These are phyloP conservation scores for Ditylenchus weischeri DNA, from an alignment of 2,888 invertebrate species.

Conservation along the genomic window DNA sequence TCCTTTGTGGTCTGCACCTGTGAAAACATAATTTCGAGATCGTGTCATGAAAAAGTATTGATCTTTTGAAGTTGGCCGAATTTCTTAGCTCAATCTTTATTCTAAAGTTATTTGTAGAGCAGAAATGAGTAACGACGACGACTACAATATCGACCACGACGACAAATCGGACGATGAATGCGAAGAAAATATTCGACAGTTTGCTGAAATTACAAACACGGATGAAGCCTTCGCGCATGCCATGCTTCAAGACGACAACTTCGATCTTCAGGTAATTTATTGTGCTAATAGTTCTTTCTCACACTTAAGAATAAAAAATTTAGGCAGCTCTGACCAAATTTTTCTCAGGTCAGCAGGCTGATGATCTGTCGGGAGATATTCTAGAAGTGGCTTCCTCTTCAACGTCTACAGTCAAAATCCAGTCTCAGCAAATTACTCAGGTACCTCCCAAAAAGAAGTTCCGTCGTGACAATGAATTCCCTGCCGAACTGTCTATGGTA, in stretches of 20 bases:
- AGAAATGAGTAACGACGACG: neutral
- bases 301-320: neutral
- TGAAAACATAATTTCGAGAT: too few relatives aligned
- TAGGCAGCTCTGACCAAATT: conserved; percentile 14
- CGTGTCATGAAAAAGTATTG: too few relatives aligned
- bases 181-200: conserved; percentile 48
- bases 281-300: neutral
- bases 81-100: too few relatives aligned
- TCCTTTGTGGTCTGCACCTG: too few relatives aligned
- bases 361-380: conserved; percentile 7
- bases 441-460: conserved; percentile 4
- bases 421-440: too few relatives aligned
- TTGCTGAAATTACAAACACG: conserved; percentile 64
- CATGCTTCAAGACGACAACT: conserved; percentile 65
- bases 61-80: too few relatives aligned
- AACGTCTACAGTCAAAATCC: too few relatives aligned
- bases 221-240: conserved; percentile 66
- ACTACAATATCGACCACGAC: neutral
- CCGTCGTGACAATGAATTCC: conserved; percentile 19
- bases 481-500: conserved; percentile 61
- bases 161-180: conserved; percentile 16
- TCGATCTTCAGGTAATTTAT: conserved; percentile 62
- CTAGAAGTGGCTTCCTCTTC: neutral
- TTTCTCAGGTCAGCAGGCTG: conserved; percentile 12
- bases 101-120: too few relatives aligned